Percentiles rank a stretch among this genome's conserved stretches.
phyloP scores from a whole-genome alignment of 2,888 invertebrate species.

The Acleris holmiana region DNA sequence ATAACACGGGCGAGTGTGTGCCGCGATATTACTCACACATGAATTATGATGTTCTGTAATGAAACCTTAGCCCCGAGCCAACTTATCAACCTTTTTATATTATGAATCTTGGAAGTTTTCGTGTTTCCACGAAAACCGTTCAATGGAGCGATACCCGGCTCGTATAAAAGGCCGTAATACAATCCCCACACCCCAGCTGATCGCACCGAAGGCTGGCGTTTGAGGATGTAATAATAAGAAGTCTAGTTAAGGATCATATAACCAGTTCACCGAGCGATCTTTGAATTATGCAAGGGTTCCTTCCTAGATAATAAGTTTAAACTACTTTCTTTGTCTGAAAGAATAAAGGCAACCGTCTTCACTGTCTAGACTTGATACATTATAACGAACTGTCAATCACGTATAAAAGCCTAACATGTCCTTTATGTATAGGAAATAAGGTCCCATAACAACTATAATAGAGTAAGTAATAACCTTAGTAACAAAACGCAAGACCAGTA shows the following conservation, averaged over 20 bases:
- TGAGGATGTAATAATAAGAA: slow-evolving; percentile 30
- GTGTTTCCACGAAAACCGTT: slow-evolving; percentile 36
- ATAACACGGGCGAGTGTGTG: slow-evolving; percentile 56
- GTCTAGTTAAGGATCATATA: slow-evolving; percentile 28
- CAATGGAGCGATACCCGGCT: slow-evolving; percentile 32
- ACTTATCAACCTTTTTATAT: slow-evolving; percentile 53
- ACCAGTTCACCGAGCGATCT: slow-evolving; percentile 4
- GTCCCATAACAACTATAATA: no score
- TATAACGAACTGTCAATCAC: no score
- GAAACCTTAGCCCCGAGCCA: slow-evolving; percentile 59
- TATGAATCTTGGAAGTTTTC: slow-evolving; percentile 38
- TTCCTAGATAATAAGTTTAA: no score
- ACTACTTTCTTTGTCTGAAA: no score
- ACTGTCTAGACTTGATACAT: no score
- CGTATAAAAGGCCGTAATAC: slow-evolving; percentile 33
- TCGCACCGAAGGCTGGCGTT: slow-evolving; percentile 12
- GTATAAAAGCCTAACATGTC: no score
- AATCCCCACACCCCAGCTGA: slow-evolving; percentile 30
- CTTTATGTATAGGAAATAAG: no score
- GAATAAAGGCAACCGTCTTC: no score
- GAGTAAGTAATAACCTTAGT: no score
- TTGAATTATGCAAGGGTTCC: background rate
- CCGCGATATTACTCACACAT: slow-evolving; percentile 76
- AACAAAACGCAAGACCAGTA: no score
- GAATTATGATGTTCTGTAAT: slow-evolving; percentile 77